Evolutionary conservation across 1,140 invertebrate species (phyloP), one percentile per base, ranked within the genome.

Genomic region (Heliconius hewitsoni): DNA sequence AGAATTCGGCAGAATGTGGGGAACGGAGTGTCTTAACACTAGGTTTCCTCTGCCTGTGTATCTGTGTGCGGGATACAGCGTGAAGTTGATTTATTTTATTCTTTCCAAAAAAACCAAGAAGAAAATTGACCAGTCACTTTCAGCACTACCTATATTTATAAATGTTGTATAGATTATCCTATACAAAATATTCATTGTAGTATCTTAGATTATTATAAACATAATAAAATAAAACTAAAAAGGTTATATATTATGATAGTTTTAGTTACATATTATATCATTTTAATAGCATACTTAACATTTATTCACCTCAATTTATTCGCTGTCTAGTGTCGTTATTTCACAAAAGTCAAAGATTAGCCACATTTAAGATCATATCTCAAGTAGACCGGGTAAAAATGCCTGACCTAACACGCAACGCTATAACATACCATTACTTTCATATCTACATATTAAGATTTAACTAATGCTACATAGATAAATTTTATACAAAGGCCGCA

Each of bases 271-370:
- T 6, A 27, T 27, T 16, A n/a, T 18, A 13, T 16, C 3, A 23
- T 30, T 66, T 66, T 66, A 66, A 27, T 66, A 66, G 60, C 27
- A n/a, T 13, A 30, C 27, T 66, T 66, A 66, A 30, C 60, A 66
- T 66, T 66, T 66, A 13, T 27, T 30, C 16, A 66, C 60, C 60
- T 9, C 27, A 66, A 66, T 66, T 66, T 66, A 66, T 27, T 78
- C 79, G 75, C 80, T 74, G 78, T 66, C 23, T 30, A 30, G 11
- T 5, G 9, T 30, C 60, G 27, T 66, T 66, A 66, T 66, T 80
- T 84, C 79, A 81, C 77, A 78, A 86, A 88, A 87, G 77, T 79
- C 71, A 74, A 75, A 74, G 72, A 27, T 78, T 71, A 78, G 42
- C 71, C 55, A 78, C 71, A 70, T 73, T 39, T 34, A 37, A 57